Base-by-base conservation (phyloP, 2,888 invertebrate genomes). In the Ptilodon capucinus region DNA sequence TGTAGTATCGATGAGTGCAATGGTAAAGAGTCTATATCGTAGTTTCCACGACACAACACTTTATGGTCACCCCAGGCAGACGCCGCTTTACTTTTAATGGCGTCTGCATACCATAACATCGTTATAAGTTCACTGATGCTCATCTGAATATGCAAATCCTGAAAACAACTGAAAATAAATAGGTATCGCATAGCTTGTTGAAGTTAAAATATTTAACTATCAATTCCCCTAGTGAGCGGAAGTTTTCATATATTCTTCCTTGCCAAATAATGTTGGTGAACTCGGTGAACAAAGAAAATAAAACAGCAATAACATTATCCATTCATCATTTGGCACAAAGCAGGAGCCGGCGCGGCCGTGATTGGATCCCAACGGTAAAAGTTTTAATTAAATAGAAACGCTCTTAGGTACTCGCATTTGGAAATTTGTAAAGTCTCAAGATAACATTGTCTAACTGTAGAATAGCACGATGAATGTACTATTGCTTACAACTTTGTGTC, bases 1-100 rank as follows among this genome's bases (percentile, higher is more conserved):
- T 7, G n/a, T 28, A n/a, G 28, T 28, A 28, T 28, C n/a, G 28
- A 28, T 28, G 11, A 28, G 28, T 11, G 4, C 8, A 23, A 23
- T 57, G 35, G 47, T 38, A 42, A 45, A 39, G 44, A 36, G 40
- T 28, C 16, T 36, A 42, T 28, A 21, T 61, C 62, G 76, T 83
- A 75, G 78, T 81, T 86, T 86, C 85, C 85, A 63, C 73, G 54
- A 84, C 84, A 79, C 75, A 75, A 76, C 76, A 79, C 73, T 86
- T 87, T 84, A 86, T 78, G 72, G 74, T 66, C 64, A 64, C 68
- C 63, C 57, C 60, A 54, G 66, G 53, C 54, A 69, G 66, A 68
- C 63, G 64, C 53, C 63, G 70, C 56, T 70, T 70, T 64, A 65
- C 49, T 64, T 62, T 72, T 65, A 62, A 67, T 65, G 60, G 44